phyloP scores from a whole-genome alignment of 2,888 invertebrate genomes.

The Crematogaster levior region DNA sequence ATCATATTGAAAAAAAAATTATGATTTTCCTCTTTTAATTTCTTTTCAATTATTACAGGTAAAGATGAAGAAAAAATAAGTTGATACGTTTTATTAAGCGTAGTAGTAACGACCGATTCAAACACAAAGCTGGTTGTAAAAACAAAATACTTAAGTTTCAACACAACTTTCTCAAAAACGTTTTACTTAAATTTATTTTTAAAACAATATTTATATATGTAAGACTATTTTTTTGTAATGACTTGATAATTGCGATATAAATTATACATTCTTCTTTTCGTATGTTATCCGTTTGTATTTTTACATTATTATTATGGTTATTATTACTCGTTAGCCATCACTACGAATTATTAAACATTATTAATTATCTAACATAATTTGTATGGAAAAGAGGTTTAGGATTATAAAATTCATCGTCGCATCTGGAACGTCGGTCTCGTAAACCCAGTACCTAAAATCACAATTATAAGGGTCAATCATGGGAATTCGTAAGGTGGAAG shows the following conservation, averaged over 20 bases:
- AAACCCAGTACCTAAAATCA: constrained; percentile 8
- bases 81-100: not conserved
- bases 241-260: not conserved
- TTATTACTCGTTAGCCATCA: not conserved
- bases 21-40: not conserved
- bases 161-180: not conserved
- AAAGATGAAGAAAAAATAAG: not conserved
- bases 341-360: too few relatives aligned
- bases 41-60: not conserved
- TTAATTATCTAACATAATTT: not conserved
- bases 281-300: not conserved
- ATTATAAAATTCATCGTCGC: not conserved
- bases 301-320: not conserved
- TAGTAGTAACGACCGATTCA: constrained; percentile 1
- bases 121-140: too few relatives aligned
- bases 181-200: not conserved
- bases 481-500: constrained; percentile 16
- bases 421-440: not conserved
- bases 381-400: not conserved
- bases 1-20: too few relatives aligned
- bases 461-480: constrained; percentile 1
- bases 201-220: not conserved
- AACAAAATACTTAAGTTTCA: not conserved
- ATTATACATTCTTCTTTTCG: not conserved
- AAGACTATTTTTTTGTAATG: not conserved